Base-by-base conservation (phyloP, 2,113 vertebrate genomes). In the Gallinago media region DNA sequence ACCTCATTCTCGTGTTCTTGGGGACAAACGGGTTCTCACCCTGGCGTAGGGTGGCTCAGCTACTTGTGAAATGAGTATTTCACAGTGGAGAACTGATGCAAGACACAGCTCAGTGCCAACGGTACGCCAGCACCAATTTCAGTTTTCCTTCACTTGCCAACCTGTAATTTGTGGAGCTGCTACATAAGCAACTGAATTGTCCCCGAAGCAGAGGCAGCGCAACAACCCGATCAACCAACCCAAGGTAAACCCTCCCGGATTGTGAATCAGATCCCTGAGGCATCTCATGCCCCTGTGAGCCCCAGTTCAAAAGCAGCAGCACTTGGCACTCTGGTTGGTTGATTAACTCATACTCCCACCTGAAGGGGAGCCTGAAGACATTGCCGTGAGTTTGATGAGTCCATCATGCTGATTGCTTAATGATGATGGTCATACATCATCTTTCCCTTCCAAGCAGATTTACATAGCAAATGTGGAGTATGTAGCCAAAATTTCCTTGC, bases 41-140 rank as follows among this genome's bases (percentile, higher is more conserved):
- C 46, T 58, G 25, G 49, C 83, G 58, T 55, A 85, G 58, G 49
- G 49, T n/a, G 55, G 46, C 50, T 92, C 59, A 80, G 50, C 36
- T 46, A 12, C 71, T 94, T 91, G 75, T 92, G 94, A 90, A 92
- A 93, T 11, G 6, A 40, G 22, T 58, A 70, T 96, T 95, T 94
- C 88, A 86, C 55, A 92, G 79, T 32, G 56, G 83, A 85, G 55
- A 58, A 55, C 55, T 94, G 92, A 92, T 54, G 85, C 75, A 93
- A 95, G 75, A 55, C 12, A 50, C n/a, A 92, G 36, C 63, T 85
- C 56, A 29, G 56, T 56, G 74, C 85, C 77, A 77, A 8, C 6
- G 29, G 50, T 18, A 36, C 4, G 1, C 55, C 46, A 85, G 36
- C 55, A 76, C 22, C 42, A 86, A 36, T 46, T 86, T 47, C 91